Evolutionary conservation across 2,888 invertebrate species (phyloP).

Genomic region (Diaphora mendica): DNA sequence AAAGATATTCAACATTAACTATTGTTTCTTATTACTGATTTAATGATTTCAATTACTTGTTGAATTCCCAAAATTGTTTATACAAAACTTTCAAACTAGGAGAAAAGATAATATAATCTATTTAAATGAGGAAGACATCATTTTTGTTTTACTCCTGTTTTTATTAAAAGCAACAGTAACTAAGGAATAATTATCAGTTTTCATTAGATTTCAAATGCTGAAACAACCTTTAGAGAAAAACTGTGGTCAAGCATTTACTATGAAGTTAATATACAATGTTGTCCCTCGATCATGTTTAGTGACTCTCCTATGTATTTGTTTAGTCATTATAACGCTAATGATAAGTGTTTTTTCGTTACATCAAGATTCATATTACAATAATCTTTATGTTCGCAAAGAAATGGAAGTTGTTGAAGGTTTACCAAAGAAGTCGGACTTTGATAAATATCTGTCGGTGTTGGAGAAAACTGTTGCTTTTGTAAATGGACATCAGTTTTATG

Average conservation of each 20-base stretch:
- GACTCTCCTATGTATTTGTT: slow-evolving; percentile 5
- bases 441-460: slow-evolving; percentile 3
- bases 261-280: slow-evolving; percentile 5
- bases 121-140: neutral
- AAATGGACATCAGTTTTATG: slow-evolving; percentile 14
- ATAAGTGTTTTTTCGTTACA: slow-evolving; percentile 13
- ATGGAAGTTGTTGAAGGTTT: slow-evolving; percentile 9
- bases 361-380: neutral
- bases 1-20: neutral
- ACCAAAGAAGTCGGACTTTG: neutral
- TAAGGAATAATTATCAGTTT: slow-evolving; percentile 1
- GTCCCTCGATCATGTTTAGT: slow-evolving; percentile 6
- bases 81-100: neutral
- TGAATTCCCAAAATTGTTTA: slow-evolving; percentile 5
- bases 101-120: neutral
- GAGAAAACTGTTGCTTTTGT: slow-evolving; percentile 5
- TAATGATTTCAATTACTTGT: neutral
- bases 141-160: neutral
- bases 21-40: slow-evolving; percentile 9
- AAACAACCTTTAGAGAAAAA: neutral
- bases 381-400: slow-evolving; percentile 3
- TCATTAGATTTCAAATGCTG: slow-evolving; percentile 3
- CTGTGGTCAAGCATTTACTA: neutral
- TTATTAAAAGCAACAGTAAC: slow-evolving; percentile 6
- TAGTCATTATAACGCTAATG: slow-evolving; percentile 10